phyloP scores from a whole-genome alignment of 2,797 vertebrate genomes.

The Falco concolor region DNA sequence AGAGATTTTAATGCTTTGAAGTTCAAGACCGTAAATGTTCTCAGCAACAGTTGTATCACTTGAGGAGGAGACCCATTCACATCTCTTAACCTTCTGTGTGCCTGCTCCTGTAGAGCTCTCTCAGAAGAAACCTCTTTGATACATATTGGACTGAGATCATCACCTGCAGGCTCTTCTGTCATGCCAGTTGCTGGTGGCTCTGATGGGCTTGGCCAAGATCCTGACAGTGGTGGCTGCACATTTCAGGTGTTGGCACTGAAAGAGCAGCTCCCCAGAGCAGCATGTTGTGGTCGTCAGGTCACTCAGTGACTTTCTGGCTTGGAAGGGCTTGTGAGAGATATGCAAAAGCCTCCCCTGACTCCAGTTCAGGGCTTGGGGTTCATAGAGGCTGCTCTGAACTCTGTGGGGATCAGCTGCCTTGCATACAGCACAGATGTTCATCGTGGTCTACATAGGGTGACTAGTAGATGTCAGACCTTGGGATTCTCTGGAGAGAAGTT shows the following conservation, averaged over 20 bases:
- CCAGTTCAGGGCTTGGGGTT: neutral
- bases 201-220: neutral
- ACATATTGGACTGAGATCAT: neutral
- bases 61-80: neutral
- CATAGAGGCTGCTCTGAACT: neutral
- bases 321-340: neutral
- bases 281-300: neutral
- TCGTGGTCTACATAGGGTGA: neutral
- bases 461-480: neutral
- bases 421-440: neutral
- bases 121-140: neutral
- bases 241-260: neutral
- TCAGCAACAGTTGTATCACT: neutral
- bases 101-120: neutral
- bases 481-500: neutral
- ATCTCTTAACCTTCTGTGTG: neutral
- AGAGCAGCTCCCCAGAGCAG: neutral
- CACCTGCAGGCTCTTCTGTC: neutral
- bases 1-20: conserved; percentile 24
- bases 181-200: neutral
- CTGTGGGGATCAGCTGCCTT: neutral
- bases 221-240: neutral
- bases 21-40: neutral
- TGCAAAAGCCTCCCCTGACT: neutral
- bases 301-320: neutral